These are phyloP conservation scores for Podargus strigoides DNA, from an alignment of 2,797 vertebrate species.

Conservation along the genomic window DNA sequence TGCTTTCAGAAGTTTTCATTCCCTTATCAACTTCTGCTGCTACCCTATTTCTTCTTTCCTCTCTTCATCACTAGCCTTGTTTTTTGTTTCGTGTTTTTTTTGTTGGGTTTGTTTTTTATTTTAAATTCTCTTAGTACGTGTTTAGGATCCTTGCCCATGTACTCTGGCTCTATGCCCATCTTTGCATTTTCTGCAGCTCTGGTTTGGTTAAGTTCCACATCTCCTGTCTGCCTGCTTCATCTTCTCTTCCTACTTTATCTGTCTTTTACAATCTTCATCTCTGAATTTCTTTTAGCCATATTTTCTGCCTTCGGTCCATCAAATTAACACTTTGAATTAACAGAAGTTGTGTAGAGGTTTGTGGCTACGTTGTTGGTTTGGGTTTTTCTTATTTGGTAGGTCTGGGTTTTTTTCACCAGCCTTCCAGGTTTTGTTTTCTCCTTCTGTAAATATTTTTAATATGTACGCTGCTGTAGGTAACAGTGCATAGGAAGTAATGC, in stretches of 20 bases:
- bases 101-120: background rate
- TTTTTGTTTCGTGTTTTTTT: too few relatives aligned
- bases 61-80: background rate
- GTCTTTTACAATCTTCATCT: background rate
- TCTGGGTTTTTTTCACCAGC: too few relatives aligned
- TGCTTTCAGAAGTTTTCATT: background rate
- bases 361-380: too few relatives aligned
- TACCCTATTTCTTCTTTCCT: background rate
- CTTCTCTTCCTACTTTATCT: background rate
- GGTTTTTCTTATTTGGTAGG: rapidly evolving
- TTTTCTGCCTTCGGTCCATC: background rate
- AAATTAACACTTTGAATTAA: background rate
- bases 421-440: too few relatives aligned
- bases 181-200: background rate
- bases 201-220: background rate
- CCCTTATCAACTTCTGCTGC: background rate
- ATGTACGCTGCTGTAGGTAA: too few relatives aligned
- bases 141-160: rapidly evolving
- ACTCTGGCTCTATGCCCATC: background rate
- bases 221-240: background rate
- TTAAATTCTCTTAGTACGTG: background rate
- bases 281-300: background rate
- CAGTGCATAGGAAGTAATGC: too few relatives aligned
- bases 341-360: background rate
- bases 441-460: too few relatives aligned